Conservation (phyloP, 2,797 vertebrate genomes). For the Microctenopoma stevenorrisi region DNA sequence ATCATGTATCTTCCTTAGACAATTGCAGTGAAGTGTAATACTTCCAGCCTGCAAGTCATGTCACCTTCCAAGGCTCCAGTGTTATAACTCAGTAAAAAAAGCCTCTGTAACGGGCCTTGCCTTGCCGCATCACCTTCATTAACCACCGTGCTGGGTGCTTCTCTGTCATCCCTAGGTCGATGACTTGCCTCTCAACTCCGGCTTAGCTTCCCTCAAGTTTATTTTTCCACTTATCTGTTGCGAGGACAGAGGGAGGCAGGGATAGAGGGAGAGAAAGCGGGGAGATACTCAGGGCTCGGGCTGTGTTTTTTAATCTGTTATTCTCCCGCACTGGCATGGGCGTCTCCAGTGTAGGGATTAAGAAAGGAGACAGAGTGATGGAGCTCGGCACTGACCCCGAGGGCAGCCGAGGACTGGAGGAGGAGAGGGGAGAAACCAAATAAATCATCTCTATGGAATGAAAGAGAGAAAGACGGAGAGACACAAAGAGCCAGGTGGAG, state of each 20-base stretch:
- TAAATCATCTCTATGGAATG: conserved; percentile 77
- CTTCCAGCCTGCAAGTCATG: conserved; percentile 42
- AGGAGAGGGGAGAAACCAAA: conserved; percentile 64
- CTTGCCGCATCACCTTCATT: conserved; percentile 70
- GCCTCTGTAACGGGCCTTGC: conserved; percentile 53
- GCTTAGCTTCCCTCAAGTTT: conserved; percentile 60
- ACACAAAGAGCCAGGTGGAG: conserved; percentile 41
- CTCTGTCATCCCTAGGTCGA: conserved; percentile 62
- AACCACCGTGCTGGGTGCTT: conserved; percentile 60
- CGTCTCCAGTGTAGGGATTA: conserved; percentile 74
- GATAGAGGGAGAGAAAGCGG: conserved; percentile 35
- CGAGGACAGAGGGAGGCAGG: conserved; percentile 45
- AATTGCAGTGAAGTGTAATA: conserved; percentile 61
- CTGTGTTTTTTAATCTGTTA: conserved; percentile 73
- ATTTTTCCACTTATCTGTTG: conserved; percentile 73
- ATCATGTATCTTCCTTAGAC: conserved; percentile 59
- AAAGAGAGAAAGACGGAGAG: conserved; percentile 59
- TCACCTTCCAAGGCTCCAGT: conserved; percentile 59
- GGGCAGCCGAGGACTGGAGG: conserved; percentile 60
- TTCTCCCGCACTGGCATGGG: conserved; percentile 74
- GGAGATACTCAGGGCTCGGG: conserved; percentile 45
- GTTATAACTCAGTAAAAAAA: conserved; percentile 64
- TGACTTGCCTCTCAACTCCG: conserved; percentile 55
- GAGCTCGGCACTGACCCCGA: conserved; percentile 72
- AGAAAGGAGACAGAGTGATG: conserved; percentile 73